A percentile compares a stretch with the other conserved stretches of the same genome.
Evolutionary conservation across 1,140 invertebrate genomes (phyloP).

Genomic region (Spodoptera frugiperda): DNA sequence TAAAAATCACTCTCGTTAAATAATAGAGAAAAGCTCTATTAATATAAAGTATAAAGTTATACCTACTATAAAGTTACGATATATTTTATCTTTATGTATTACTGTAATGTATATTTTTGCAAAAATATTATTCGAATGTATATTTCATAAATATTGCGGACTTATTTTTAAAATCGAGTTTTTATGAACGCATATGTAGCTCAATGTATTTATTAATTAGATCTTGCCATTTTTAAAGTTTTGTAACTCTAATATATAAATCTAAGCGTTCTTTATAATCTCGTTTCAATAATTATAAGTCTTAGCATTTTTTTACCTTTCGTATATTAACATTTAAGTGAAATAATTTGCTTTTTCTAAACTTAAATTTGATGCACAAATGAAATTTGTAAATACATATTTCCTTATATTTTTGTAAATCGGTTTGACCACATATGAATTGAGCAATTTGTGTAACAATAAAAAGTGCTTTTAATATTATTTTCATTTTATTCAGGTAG

Average conservation of each 20-base stretch:
- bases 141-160: constrained; percentile 24
- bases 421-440: constrained; percentile 44
- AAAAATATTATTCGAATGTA: constrained; percentile 30
- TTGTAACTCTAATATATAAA: constrained; percentile 28
- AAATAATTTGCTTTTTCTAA: constrained; percentile 31
- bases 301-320: constrained; percentile 42
- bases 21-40: too few species aligned
- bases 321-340: constrained; percentile 26
- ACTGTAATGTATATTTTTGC: constrained; percentile 21
- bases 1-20: too few species aligned
- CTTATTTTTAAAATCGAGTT: constrained; percentile 28
- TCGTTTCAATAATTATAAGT: constrained; percentile 43
- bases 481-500: constrained; percentile 9
- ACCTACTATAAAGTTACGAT: too few species aligned
- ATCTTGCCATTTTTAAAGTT: constrained; percentile 44
- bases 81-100: background rate
- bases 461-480: constrained; percentile 61
- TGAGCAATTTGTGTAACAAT: constrained; percentile 55
- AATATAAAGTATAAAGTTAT: too few species aligned
- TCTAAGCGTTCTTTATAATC: constrained; percentile 40
- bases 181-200: constrained; percentile 44
- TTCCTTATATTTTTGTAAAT: constrained; percentile 68
- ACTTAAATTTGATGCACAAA: constrained; percentile 52
- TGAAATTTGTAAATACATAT: constrained; percentile 48
- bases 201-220: constrained; percentile 41